A percentile compares a stretch with the other conserved stretches of the same genome.
Evolutionary conservation across 2,797 vertebrate species (phyloP).

Genomic region (Epinephelus coioides): DNA sequence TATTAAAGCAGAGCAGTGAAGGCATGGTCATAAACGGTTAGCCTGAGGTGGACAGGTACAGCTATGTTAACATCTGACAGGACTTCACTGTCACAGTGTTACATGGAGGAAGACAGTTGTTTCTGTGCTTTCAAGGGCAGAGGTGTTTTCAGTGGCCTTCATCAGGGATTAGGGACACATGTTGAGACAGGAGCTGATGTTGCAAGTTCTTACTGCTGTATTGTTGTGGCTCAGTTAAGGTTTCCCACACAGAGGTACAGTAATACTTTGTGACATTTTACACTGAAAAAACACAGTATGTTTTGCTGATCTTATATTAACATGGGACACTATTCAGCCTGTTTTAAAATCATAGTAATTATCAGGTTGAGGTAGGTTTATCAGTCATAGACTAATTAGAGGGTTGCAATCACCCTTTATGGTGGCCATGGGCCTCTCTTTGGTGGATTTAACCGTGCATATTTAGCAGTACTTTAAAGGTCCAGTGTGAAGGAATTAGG

Average conservation of each 20-base stretch:
- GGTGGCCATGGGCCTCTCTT: too few species aligned
- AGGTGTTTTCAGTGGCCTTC: conserved; percentile 55
- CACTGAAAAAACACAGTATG: not conserved
- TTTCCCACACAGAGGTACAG: conserved; percentile 24
- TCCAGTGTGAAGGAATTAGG: too few species aligned
- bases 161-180: conserved; percentile 68
- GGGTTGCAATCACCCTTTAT: too few species aligned
- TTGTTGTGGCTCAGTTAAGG: conserved; percentile 26
- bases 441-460: too few species aligned
- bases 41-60: conserved; percentile 29
- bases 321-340: not conserved
- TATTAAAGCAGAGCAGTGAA: not conserved
- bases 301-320: not conserved
- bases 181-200: conserved; percentile 74
- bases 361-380: too few species aligned
- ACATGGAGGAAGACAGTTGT: conserved; percentile 45
- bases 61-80: conserved; percentile 35
- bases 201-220: conserved; percentile 61
- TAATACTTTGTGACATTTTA: conserved; percentile 34
- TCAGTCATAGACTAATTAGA: too few species aligned
- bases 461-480: too few species aligned
- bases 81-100: conserved; percentile 52
- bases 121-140: conserved; percentile 40
- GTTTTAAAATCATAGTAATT: not conserved
- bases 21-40: conserved; percentile 35